phyloP scores from a whole-genome alignment of 2,797 vertebrate species.

The Crypturellus tataupa region DNA sequence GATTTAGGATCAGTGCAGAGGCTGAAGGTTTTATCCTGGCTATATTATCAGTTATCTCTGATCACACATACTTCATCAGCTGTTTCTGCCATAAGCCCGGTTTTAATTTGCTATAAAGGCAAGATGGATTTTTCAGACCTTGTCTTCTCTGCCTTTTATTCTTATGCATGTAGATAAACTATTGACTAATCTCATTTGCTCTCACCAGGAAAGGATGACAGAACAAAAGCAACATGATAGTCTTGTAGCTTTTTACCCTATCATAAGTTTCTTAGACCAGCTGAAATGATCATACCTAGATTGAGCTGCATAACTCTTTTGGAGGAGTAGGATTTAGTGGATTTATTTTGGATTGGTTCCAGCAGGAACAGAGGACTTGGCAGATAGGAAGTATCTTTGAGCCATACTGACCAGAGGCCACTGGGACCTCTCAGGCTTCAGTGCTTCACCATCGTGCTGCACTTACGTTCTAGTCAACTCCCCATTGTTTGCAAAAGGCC shows the following conservation, averaged over 20 bases:
- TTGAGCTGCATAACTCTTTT: neutral
- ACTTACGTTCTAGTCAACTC: neutral
- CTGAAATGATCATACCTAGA: neutral
- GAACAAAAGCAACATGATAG: neutral
- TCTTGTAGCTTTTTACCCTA: neutral
- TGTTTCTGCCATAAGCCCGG: conserved; percentile 7
- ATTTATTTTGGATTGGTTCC: neutral
- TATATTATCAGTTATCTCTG: conserved; percentile 12
- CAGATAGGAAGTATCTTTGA: neutral
- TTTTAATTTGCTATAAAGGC: conserved; percentile 17
- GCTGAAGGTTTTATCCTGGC: conserved; percentile 12
- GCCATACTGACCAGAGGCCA: neutral
- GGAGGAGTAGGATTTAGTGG: neutral
- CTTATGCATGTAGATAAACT: neutral
- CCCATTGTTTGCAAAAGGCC: neutral
- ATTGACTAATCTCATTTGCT: neutral
- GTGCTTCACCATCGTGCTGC: neutral
- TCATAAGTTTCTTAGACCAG: neutral
- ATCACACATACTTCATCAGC: conserved; percentile 34
- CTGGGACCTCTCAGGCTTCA: neutral
- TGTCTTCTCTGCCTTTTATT: conserved; percentile 5
- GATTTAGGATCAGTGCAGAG: conserved; percentile 23
- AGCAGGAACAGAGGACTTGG: neutral
- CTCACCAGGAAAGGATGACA: neutral
- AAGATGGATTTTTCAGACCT: conserved; percentile 19